Evolutionary conservation across 2,113 vertebrate species (phyloP).

Genomic region (Leucopternis melanops): DNA sequence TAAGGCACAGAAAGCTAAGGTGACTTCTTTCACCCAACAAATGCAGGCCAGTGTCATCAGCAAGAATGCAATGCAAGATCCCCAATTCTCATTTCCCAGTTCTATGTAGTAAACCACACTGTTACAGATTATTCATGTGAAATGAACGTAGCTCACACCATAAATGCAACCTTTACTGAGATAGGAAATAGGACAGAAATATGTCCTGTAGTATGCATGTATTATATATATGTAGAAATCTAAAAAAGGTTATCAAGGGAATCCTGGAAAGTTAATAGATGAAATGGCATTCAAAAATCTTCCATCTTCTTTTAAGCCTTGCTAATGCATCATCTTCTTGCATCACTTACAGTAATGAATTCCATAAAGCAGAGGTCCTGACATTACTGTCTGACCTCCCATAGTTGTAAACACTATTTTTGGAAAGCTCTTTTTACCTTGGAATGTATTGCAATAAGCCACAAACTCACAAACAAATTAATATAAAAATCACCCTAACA

Average conservation of each 20-base stretch:
- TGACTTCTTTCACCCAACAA: neutral
- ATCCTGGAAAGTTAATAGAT: neutral
- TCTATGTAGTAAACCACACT: neutral
- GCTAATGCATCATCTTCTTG: neutral
- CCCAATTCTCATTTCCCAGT: neutral
- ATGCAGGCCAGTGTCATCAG: neutral
- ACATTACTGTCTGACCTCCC: neutral
- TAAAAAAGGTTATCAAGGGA: neutral
- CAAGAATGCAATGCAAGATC: neutral
- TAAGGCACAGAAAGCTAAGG: neutral
- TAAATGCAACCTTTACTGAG: neutral
- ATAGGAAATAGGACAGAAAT: neutral
- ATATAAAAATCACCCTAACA: neutral
- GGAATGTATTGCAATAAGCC: neutral
- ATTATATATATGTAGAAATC: neutral
- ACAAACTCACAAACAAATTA: neutral
- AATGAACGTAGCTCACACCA: neutral
- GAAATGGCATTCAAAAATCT: neutral
- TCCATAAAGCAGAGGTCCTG: neutral
- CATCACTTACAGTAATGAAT: neutral
- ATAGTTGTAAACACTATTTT: neutral
- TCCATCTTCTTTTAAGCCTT: neutral
- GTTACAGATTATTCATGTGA: neutral
- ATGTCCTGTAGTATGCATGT: neutral
- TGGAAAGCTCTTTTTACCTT: neutral